Evolutionary conservation across 2,113 vertebrate genomes (phyloP).

Genomic region (Entomyzon cyanotis): DNA sequence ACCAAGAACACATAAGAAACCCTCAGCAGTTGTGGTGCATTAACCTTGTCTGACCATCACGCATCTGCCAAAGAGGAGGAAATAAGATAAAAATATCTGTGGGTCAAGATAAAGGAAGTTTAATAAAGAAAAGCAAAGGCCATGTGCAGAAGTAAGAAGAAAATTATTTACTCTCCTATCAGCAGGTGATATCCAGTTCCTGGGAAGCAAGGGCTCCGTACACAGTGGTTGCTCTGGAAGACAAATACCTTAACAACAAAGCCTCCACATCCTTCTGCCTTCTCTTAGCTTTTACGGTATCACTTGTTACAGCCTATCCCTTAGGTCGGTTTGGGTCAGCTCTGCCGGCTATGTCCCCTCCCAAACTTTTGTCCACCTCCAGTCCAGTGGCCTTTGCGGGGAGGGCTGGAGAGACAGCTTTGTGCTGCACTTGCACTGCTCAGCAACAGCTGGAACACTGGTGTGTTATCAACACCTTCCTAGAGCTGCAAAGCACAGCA

Average conservation of each 20-base stretch:
- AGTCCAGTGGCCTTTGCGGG: background rate
- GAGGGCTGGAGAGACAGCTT: background rate
- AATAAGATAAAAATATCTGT: background rate
- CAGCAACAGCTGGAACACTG: background rate
- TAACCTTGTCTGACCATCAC: background rate
- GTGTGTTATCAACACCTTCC: background rate
- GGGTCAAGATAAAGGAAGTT: background rate
- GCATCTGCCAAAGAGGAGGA: background rate
- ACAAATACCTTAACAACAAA: background rate
- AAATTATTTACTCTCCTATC: background rate
- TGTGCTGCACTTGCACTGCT: background rate
- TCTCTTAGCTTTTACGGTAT: background rate
- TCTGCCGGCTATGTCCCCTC: fast-evolving
- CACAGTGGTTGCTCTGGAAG: background rate
- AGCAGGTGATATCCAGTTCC: background rate
- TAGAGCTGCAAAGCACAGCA: background rate
- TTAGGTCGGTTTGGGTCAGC: background rate
- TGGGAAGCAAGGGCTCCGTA: background rate
- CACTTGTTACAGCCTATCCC: background rate
- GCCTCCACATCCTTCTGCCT: fast-evolving
- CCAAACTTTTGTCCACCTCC: background rate
- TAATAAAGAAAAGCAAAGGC: background rate
- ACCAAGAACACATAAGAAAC: background rate
- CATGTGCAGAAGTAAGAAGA: background rate
- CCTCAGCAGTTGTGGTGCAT: background rate